Percentiles rank a stretch among this genome's conserved stretches.
These are phyloP conservation scores for Diorhabda elongata DNA, from an alignment of 1,140 invertebrate species.

Conservation along the genomic window DNA sequence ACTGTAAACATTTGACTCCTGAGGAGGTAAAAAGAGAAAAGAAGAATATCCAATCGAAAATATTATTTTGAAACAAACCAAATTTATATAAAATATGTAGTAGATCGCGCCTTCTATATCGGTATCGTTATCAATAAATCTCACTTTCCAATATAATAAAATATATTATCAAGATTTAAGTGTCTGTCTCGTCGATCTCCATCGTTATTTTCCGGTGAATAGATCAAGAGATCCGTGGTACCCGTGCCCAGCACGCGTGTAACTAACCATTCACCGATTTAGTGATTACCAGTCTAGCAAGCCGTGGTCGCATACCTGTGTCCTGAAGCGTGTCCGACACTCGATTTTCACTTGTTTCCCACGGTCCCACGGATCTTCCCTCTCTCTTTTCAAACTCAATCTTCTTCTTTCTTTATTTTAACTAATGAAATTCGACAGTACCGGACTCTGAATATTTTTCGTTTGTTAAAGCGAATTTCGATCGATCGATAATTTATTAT, in stretches of 20 bases:
- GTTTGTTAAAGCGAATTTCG: too few relatives aligned
- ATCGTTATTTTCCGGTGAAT: background rate
- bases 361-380: constrained; percentile 28
- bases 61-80: too few relatives aligned
- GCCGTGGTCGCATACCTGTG: constrained; percentile 29
- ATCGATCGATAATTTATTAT: too few relatives aligned
- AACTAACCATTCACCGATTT: constrained; percentile 24
- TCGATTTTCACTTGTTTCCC: constrained; percentile 27
- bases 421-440: constrained; percentile 1
- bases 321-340: constrained; percentile 30
- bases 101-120: too few relatives aligned
- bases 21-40: too few relatives aligned
- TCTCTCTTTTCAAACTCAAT: constrained; percentile 3
- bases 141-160: background rate
- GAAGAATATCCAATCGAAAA: too few relatives aligned
- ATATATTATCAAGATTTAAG: background rate
- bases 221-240: constrained; percentile 6
- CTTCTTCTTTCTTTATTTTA: background rate
- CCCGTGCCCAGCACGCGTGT: constrained; percentile 28
- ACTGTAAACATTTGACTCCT: too few relatives aligned
- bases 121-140: too few relatives aligned
- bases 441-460: background rate
- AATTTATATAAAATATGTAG: too few relatives aligned
- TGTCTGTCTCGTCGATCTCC: constrained; percentile 4
- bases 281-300: constrained; percentile 13